Evolutionary conservation across 2,113 vertebrate species (phyloP).

Genomic region (Mola mola): DNA sequence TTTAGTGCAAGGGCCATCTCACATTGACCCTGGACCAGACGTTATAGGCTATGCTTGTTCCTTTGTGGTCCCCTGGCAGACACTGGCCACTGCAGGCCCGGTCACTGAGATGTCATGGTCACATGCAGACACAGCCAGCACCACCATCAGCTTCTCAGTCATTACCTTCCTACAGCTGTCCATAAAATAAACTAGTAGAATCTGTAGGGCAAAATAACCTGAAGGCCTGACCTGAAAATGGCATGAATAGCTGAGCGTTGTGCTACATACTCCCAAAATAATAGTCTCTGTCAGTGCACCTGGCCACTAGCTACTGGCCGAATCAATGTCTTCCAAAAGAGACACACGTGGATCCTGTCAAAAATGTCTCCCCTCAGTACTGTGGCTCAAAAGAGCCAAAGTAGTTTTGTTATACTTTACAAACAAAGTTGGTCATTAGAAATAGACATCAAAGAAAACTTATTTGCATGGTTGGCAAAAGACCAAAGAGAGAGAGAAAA

Average conservation of each 20-base stretch:
- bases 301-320: constrained; percentile 69
- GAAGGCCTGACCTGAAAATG: constrained; percentile 80
- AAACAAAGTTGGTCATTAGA: constrained; percentile 47
- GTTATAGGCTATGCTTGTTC: constrained; percentile 32
- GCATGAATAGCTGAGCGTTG: constrained; percentile 74
- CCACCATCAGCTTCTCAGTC: constrained; percentile 74
- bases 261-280: constrained; percentile 66
- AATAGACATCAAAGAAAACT: constrained; percentile 40
- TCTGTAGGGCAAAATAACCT: constrained; percentile 74
- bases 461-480: constrained; percentile 7
- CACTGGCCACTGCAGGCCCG: constrained; percentile 54
- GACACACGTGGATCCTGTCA: constrained; percentile 29
- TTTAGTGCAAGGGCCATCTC: constrained; percentile 66
- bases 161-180: constrained; percentile 77
- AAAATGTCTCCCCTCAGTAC: constrained; percentile 15
- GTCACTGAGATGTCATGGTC: constrained; percentile 70
- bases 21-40: constrained; percentile 76
- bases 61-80: constrained; percentile 43
- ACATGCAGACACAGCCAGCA: constrained; percentile 61
- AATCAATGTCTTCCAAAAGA: constrained; percentile 57
- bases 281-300: constrained; percentile 76
- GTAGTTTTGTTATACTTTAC: constrained; percentile 38
- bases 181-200: constrained; percentile 72
- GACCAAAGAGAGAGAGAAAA: constrained; percentile 16
- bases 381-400: constrained; percentile 23